Evolutionary conservation across 2,888 invertebrate species (phyloP), one percentile per base, ranked within the genome.

Genomic region (Actias luna): DNA sequence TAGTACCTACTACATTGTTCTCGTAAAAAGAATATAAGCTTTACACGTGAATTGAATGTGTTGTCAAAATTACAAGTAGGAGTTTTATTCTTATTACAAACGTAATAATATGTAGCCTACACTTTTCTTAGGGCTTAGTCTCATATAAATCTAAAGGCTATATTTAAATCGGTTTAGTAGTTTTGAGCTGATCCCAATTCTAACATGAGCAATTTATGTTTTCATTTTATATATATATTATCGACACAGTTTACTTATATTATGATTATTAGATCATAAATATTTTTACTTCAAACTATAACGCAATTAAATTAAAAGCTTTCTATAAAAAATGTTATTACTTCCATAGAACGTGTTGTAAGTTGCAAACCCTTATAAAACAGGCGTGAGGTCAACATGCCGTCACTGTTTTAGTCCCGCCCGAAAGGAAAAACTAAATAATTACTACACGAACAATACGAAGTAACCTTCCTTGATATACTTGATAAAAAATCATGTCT

Each of bases 351-450:
- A 61, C 36, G 42, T 33, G 33, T 36, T 27, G 58, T 58, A 60
- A 63, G 63, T 64, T 12, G 60, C n/a, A 55, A 59, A 60, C 61
- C 58, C 22, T 62, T 22, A 59, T 46, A 46, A 39, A 74, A 76
- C 72, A 72, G 64, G 63, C 63, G 60, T 69, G 66, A 72, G 75
- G 75, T 76, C 74, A 74, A 70, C 65, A 65, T 61, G 68, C 63
- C 58, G 31, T 50, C 62, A 59, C 29, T 55, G 52, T 50, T 61
- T 61, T 60, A 66, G 63, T 61, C 55, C 42, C 59, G 27, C 14
- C 29, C 35, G 16, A 59, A 58, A 36, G 64, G 57, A 64, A 61
- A 57, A 42, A 29, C 42, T 59, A 46, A 64, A 64, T 60, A 59
- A 42, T 33, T 33, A 46, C 14, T 31, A 62, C 50, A 59, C 36